Conservation (phyloP, 2,797 vertebrate genomes). For the Corythornis leucogaster region DNA sequence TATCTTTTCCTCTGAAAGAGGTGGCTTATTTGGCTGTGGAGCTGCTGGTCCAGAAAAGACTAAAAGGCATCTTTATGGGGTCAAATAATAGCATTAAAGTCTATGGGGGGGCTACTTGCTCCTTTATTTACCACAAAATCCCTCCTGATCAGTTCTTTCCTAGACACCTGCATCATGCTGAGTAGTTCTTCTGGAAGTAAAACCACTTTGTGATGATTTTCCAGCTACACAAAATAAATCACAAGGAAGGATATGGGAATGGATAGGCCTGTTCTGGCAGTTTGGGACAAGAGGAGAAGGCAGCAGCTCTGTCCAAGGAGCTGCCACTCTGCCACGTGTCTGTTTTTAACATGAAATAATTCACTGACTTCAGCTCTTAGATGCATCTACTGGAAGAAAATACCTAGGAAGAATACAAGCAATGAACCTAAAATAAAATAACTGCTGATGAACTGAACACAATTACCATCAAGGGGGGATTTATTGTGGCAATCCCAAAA, state of each 20-base stretch:
- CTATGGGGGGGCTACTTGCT: neutral
- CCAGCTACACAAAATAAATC: neutral
- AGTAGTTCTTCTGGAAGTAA: neutral
- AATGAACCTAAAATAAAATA: neutral
- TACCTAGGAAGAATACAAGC: neutral
- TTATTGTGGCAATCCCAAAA: neutral
- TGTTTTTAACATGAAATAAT: conserved; percentile 22
- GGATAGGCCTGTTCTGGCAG: neutral
- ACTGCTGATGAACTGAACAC: neutral
- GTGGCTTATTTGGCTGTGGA: neutral
- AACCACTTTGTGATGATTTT: neutral
- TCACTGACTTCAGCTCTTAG: neutral
- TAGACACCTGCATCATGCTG: neutral
- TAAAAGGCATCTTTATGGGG: neutral
- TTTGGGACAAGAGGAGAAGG: neutral
- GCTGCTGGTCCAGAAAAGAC: neutral
- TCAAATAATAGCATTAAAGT: neutral
- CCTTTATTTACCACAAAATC: neutral
- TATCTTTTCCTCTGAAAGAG: neutral
- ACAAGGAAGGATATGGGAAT: neutral
- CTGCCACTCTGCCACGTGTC: conserved; percentile 9
- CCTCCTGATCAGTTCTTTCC: neutral
- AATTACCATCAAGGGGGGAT: neutral
- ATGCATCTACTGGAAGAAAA: neutral
- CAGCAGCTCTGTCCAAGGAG: conserved; percentile 14